Base-by-base conservation (phyloP, 2,888 invertebrate genomes). In the Diarsia dahlii region DNA sequence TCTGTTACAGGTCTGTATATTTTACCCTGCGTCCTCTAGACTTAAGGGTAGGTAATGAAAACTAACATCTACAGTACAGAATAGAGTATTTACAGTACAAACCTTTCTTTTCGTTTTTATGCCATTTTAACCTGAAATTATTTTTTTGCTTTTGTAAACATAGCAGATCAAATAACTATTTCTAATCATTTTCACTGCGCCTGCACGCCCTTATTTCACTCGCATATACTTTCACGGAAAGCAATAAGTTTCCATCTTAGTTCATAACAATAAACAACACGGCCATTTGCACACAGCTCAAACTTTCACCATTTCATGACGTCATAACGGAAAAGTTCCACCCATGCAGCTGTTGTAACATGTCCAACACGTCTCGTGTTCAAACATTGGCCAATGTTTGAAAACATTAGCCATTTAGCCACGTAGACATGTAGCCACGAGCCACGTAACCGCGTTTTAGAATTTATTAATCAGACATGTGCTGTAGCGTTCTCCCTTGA, bases 221-320 rank as follows among this genome's bases (percentile, higher is more conserved):
- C 62, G 62, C 39, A 46, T 23, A 0, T 34, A 20, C 50, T 65
- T 65, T 20, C n/a, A 48, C 0, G 6, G 5, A 77, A 46, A 46
- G 20, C 50, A 23, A n/a, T 50, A 50, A 68, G 23, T 60, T 23
- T 12, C 20, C 15, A 58, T 15, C 20, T 56, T 34, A 34, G 58
- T 64, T 39, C 52, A 60, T 13, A 71, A 78, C 46, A 60, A 64
- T 70, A 78, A 78, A 23, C 45, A 45, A 52, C 23, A 13, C 6
- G 20, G 50, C 50, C 52, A 78, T 78, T 52, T 50, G 23, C 34
- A 45, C 20, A 39, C 50, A 62, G 8, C 34, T 39, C 23, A 34
- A 81, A 81, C 60, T 78, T 74, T 65, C 45, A 68, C 48, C 18
- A 60, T 74, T 77, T 71, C 66, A 72, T 82, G 66, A 60, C 68